Base-by-base conservation (phyloP, 2,888 invertebrate species). In the Liopterus haemorrhoidalis region DNA sequence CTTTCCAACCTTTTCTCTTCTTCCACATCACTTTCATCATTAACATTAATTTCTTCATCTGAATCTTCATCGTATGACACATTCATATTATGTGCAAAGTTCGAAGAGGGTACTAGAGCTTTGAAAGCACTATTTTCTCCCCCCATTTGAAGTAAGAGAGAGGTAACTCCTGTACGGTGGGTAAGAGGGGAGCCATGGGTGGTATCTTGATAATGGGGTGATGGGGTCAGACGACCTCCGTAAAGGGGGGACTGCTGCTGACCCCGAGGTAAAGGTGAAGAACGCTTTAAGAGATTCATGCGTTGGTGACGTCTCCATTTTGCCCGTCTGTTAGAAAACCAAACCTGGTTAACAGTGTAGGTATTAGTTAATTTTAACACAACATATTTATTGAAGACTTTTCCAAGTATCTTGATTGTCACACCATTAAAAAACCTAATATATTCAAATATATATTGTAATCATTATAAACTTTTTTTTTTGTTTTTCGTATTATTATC, bases 261-360 rank as follows among this genome's bases (percentile, higher is more conserved):
- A 50, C 62, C 61, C 49, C 59, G 56, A 41, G 59, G 54, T 47
- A 58, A 61, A 44, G 63, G 67, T 20, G 72, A 70, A 66, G 82
- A 79, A 64, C 86, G 84, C 71, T 89, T 89, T 72, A 90, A 79
- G 63, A 89, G 81, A 73, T 86, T 90, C 88, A 92, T 90, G 70
- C 92, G 85, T 72, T 93, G 92, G 73, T 93, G 92, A 67, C 93
- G 87, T 71, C 93, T 84, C 92, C 92, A 93, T 80, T 93, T 93
- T 74, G 93, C 93, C 78, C 93, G 86, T 86, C 93, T 90, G 86
- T 93, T 93, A 81, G 92, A 93, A 89, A 93, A 93, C 93, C 93
- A 93, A 84, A 93, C 93, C 93, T 93, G 86, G 82, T 84, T 65
- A 63, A 60, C 48, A 48, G 37, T 41, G 40, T 41, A 48, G 40